Percentiles rank a stretch among this genome's conserved stretches.
phyloP scores from a whole-genome alignment of 2,113 vertebrate species.

The Nanger granti region DNA sequence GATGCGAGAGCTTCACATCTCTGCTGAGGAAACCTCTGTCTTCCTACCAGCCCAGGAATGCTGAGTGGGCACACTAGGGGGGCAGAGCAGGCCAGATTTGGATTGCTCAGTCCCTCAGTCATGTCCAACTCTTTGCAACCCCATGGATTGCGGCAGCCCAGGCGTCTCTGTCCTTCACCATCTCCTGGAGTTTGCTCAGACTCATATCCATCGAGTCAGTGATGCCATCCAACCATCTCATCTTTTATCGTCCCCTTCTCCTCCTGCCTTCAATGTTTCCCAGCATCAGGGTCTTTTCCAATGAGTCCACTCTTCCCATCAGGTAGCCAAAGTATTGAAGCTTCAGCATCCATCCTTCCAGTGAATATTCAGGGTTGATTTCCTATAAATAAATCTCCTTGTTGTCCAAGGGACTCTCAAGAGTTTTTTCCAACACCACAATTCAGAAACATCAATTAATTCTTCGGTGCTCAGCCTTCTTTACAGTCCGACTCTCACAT shows the following conservation, averaged over 20 bases:
- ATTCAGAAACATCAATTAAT: neutral
- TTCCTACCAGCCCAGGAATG: neutral
- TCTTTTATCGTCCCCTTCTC: neutral
- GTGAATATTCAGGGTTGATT: neutral
- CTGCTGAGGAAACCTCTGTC: slow-evolving; percentile 22
- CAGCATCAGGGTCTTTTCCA: neutral
- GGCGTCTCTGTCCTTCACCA: neutral
- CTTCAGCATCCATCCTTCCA: neutral
- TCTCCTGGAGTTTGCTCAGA: neutral
- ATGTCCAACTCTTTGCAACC: neutral
- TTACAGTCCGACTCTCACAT: neutral
- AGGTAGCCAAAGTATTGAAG: neutral
- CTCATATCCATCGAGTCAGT: neutral
- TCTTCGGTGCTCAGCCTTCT: neutral
- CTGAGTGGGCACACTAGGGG: neutral
- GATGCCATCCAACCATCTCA: neutral
- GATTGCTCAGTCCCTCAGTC: neutral
- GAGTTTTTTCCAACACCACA: neutral
- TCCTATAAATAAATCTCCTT: neutral
- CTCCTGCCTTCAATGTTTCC: neutral
- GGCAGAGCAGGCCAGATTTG: neutral
- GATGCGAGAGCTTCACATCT: neutral
- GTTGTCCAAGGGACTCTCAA: neutral
- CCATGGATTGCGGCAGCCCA: neutral
- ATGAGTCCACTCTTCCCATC: neutral